Evolutionary conservation across 2,888 invertebrate species (phyloP), one percentile per base, ranked within the genome.

Genomic region (Polyploca ridens): DNA sequence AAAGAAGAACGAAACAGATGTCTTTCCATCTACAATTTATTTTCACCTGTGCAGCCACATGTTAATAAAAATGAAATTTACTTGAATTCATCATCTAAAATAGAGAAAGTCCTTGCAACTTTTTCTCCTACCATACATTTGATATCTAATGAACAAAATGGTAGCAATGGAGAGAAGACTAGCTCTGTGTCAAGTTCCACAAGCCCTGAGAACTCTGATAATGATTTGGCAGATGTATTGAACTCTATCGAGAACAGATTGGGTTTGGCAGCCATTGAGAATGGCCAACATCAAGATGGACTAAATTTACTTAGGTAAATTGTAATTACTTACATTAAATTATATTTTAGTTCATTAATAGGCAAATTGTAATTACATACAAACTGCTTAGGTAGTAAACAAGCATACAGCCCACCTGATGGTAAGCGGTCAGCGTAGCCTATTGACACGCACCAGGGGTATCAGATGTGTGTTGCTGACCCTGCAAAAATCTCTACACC

Each of bases 161-260:
- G 65, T 38, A 70, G 73, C 57, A 69, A 70, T 62, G 70, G 75
- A 58, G 69, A 64, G 10, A 68, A 73, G 49, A 77, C 70, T 46
- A 75, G 72, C 63, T 71, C 68, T 35, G 68, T 71, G 54, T 69
- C 71, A 13, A 79, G 77, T 54, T 72, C 75, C 10, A 71, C 70
- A 19, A 81, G 74, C 67, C 67, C 81, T 10, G 87, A 89, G 33
- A 79, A 83, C 44, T 82, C 88, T 16, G 85, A 88, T 57, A 86
- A 88, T 79, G 89, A 89, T 63, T 91, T 96, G 69, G 91, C 94
- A 62, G 84, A 92, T 69, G 94, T 95, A 11, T 78, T 95, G 64
- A 95, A 95, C 69, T 95, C 95, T 49, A 94, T 95, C 71, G 96
- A 96, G 78, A 95, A 96, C 69, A 92, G 90, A 81, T 88, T 95